phyloP scores from a whole-genome alignment of 2,113 vertebrate species.

The Myiagra hebetior region DNA sequence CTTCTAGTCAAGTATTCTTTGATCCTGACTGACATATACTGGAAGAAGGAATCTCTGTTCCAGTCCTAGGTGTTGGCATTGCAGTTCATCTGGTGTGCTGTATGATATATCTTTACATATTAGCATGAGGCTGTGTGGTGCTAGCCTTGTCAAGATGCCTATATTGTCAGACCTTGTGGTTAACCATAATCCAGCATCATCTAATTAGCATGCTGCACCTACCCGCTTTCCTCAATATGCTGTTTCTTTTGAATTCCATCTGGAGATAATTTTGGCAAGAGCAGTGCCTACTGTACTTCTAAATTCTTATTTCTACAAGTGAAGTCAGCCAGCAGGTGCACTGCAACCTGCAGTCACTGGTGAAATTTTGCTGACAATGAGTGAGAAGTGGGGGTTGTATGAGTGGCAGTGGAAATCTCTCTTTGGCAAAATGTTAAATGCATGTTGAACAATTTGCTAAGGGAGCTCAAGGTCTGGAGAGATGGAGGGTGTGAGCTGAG shows the following conservation, averaged over 20 bases:
- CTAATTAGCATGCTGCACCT: accelerated
- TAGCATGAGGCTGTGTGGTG: background rate
- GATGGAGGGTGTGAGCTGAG: background rate
- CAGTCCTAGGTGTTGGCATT: background rate
- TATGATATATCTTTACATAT: background rate
- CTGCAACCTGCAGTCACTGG: background rate
- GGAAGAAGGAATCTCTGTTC: background rate
- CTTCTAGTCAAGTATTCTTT: background rate
- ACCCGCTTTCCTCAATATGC: background rate
- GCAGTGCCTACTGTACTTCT: background rate
- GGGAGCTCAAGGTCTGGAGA: background rate
- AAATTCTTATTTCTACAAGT: background rate
- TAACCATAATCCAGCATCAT: background rate
- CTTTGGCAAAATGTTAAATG: background rate
- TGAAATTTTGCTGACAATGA: background rate
- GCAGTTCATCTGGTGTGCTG: background rate
- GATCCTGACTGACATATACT: background rate
- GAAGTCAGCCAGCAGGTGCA: background rate
- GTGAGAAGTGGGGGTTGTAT: background rate
- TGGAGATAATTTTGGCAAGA: background rate
- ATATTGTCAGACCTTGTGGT: background rate
- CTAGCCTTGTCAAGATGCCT: background rate
- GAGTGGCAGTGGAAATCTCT: background rate
- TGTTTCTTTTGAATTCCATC: background rate
- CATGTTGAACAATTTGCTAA: background rate